Evolutionary conservation across 1,140 invertebrate genomes (phyloP).

Genomic region (Lepidurus couesii): DNA sequence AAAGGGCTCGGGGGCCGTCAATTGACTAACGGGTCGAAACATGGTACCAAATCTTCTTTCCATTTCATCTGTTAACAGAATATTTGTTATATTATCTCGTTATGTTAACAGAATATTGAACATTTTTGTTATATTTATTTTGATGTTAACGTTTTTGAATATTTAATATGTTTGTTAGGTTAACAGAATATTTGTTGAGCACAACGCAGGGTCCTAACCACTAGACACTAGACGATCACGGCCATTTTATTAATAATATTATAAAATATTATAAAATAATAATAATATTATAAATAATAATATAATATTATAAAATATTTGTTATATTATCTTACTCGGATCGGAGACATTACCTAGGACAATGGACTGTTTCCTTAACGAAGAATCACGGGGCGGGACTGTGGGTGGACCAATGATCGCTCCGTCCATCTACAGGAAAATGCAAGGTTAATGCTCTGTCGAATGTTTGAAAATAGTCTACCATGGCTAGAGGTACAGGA

Average conservation of each 20-base stretch:
- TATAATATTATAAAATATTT: too few species aligned
- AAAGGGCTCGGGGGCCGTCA: background rate
- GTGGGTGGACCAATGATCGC: background rate
- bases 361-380: slow-evolving; percentile 5
- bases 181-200: too few species aligned
- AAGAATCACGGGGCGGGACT: background rate
- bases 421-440: background rate
- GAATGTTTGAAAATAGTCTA: background rate
- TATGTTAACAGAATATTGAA: too few species aligned
- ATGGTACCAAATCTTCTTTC: background rate
- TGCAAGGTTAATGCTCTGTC: background rate
- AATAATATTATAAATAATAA: too few species aligned
- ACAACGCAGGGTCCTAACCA: too few species aligned
- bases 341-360: background rate
- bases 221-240: too few species aligned
- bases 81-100: background rate
- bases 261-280: too few species aligned
- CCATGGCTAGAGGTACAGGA: background rate
- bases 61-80: background rate
- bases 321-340: background rate
- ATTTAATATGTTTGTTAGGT: too few species aligned
- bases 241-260: too few species aligned
- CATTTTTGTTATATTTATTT: too few species aligned
- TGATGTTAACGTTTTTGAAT: too few species aligned
- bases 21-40: background rate